Base-by-base conservation (phyloP, 2,888 invertebrate species). In the Trichogramma dendrolimi region DNA sequence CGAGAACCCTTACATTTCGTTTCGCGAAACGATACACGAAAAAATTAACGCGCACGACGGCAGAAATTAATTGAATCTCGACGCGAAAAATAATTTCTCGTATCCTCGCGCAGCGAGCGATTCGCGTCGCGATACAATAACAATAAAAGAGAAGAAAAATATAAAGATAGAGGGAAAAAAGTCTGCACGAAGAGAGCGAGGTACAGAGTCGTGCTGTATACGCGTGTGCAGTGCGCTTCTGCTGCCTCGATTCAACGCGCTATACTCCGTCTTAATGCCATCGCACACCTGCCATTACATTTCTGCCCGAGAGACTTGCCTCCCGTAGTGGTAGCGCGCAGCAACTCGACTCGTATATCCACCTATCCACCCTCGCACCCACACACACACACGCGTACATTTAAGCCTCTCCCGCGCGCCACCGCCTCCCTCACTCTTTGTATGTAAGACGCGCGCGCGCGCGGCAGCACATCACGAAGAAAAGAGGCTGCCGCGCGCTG, bases 11-110 rank as follows among this genome's bases (percentile, higher is more conserved):
- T 14, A 14, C 14, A 14, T 14, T 14, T 14, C 14, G 14, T 14
- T 14, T 27, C 27, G 27, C 27, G 27, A 27, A 27, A 27, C 1
- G 27, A 27, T 27, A 27, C 27, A 27, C 27, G 27, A 71, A 71
- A 73, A 75, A 75, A 74, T 75, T 74, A 74, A 72, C 70, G 70
- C 70, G 48, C 27, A 48, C 10, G 2, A 6, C 2, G 44, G 52
- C 47, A 44, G 61, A 59, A 63, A 74, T 73, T 71, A 73, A 71
- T 71, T 65, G 63, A 63, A 70, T 68, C 65, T 64, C 68, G 69
- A 63, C 27, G 27, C 27, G 27, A 27, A 27, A 27, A 27, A 27
- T 27, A 27, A 27, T 1, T 27, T 27, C 27, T 27, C 27, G 27
- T 27, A 27, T 27, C 27, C 27, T 27, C 27, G 2, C 27, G 27